These are phyloP conservation scores for Acipenser oxyrinchus DNA, from an alignment of 2,797 vertebrate species.

Conservation along the genomic window DNA sequence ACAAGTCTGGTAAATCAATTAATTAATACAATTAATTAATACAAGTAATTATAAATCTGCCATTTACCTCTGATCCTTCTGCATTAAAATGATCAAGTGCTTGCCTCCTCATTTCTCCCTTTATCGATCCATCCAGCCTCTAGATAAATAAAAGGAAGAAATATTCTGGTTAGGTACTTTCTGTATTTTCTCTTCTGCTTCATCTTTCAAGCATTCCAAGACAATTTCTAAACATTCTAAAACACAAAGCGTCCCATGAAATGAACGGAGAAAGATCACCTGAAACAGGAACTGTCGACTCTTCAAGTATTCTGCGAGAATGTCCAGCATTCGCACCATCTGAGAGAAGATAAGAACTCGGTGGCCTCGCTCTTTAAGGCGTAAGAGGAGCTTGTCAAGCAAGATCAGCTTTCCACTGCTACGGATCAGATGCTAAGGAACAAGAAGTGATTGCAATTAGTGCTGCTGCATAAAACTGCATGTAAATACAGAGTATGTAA, in stretches of 20 bases:
- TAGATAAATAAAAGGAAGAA: conserved; percentile 38
- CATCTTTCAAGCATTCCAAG: background rate
- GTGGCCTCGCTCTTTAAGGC: conserved; percentile 88
- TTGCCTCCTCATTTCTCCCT: conserved; percentile 94
- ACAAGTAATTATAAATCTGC: background rate
- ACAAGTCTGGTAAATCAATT: no score
- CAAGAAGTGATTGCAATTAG: no score
- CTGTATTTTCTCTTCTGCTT: background rate
- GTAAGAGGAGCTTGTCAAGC: conserved; percentile 88
- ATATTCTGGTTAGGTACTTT: background rate
- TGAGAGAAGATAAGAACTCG: conserved; percentile 97
- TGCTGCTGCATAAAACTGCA: no score
- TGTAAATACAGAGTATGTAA: no score
- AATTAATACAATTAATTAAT: no score
- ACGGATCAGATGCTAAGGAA: conserved; percentile 80
- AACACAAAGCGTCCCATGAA: no score
- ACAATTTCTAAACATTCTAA: no score
- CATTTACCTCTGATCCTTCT: conserved; percentile 84
- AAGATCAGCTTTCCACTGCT: conserved; percentile 95
- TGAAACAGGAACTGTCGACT: conserved; percentile 91
- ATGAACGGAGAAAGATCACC: conserved; percentile 44
- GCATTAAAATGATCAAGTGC: conserved; percentile 97
- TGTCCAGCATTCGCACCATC: conserved; percentile 98
- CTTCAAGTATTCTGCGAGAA: conserved; percentile 92
- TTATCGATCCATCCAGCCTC: conserved; percentile 95